A percentile compares a stretch with the other conserved stretches of the same genome.
These are phyloP conservation scores for Syngnathus rostellatus DNA, from an alignment of 2,797 vertebrate genomes.

Conservation along the genomic window DNA sequence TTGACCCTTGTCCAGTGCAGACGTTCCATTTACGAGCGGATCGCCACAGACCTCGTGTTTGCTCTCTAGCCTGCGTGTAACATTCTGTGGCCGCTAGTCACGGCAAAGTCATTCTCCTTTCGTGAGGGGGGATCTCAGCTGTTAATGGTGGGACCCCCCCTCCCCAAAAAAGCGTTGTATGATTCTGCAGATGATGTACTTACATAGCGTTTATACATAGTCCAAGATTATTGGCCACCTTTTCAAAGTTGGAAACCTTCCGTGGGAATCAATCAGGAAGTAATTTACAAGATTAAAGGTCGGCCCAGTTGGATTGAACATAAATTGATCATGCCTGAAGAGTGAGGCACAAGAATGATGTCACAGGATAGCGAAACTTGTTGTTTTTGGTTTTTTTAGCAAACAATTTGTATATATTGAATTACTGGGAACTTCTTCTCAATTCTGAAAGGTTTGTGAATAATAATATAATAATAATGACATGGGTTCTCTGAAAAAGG, in stretches of 20 bases:
- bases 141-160: slow-evolving; percentile 12
- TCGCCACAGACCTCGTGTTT: slow-evolving; percentile 39
- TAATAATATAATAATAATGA: too few species aligned
- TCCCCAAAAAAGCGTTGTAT: neutral
- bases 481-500: too few species aligned
- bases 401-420: neutral
- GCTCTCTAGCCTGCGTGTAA: slow-evolving; percentile 56
- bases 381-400: too few species aligned
- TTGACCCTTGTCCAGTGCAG: neutral
- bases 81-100: slow-evolving; percentile 57
- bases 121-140: slow-evolving; percentile 55
- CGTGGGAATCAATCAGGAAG: neutral
- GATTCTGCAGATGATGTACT: neutral
- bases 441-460: too few species aligned
- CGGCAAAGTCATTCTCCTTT: slow-evolving; percentile 60
- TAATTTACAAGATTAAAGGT: neutral
- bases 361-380: neutral
- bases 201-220: neutral
- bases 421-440: neutral
- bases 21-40: slow-evolving; percentile 28
- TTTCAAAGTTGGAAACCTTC: too few species aligned
- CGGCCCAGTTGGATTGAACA: too few species aligned
- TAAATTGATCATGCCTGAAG: too few species aligned
- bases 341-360: too few species aligned
- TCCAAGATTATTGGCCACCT: too few species aligned